A percentile compares a stretch with the other conserved stretches of the same genome.
phyloP scores from a whole-genome alignment of 2,113 vertebrate species.

The Albula goreensis region DNA sequence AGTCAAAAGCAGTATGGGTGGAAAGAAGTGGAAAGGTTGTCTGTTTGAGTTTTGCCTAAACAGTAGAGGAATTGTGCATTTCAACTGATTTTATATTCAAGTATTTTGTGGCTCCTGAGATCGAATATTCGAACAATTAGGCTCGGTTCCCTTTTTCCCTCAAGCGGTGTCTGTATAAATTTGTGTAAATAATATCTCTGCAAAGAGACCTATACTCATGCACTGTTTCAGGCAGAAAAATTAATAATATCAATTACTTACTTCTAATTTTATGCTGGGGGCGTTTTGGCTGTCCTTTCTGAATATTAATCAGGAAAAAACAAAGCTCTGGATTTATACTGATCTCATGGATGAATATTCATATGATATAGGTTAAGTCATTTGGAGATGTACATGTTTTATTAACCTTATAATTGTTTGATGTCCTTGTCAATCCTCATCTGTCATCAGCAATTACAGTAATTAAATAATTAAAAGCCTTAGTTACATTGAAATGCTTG shows the following conservation, averaged over 20 bases:
- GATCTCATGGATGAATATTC: background rate
- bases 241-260: background rate
- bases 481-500: constrained; percentile 6
- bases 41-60: background rate
- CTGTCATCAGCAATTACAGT: background rate
- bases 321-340: background rate
- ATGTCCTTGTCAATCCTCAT: background rate
- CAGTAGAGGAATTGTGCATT: background rate
- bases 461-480: background rate
- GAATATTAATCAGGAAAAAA: background rate
- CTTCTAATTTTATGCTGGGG: background rate
- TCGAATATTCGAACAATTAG: background rate
- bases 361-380: background rate
- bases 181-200: background rate
- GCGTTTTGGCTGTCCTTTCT: background rate
- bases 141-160: no score
- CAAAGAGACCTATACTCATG: background rate
- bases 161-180: no score
- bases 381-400: background rate
- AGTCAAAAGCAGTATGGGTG: background rate
- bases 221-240: background rate
- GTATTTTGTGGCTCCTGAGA: background rate
- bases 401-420: background rate
- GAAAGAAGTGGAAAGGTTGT: background rate
- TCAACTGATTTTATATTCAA: background rate